Conservation (phyloP, 2,888 invertebrate species). For the Hydriomena furcata region DNA sequence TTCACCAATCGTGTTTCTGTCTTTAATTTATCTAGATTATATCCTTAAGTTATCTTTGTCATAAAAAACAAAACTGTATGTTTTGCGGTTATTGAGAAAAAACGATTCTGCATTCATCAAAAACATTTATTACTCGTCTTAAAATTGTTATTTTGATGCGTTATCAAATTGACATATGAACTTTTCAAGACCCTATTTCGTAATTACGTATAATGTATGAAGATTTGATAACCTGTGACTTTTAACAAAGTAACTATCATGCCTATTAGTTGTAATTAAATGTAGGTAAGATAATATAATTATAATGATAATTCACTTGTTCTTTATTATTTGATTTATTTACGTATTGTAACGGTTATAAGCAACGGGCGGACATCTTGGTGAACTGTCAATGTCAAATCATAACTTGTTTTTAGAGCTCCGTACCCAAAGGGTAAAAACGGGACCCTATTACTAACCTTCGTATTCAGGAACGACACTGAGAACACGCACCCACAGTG, state of each 20-base stretch:
- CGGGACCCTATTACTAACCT: too few species aligned
- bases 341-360: constrained; percentile 9
- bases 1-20: too few species aligned
- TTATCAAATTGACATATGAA: constrained; percentile 37
- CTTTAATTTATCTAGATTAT: too few species aligned
- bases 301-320: constrained; percentile 52
- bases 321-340: constrained; percentile 38
- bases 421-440: too few species aligned
- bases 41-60: too few species aligned
- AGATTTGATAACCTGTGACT: constrained; percentile 47
- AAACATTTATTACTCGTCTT: too few species aligned
- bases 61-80: too few species aligned
- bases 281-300: constrained; percentile 66
- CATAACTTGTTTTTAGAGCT: too few species aligned
- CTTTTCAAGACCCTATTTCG: constrained; percentile 29
- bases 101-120: too few species aligned
- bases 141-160: constrained; percentile 44
- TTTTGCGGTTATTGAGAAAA: too few species aligned
- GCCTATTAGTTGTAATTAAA: constrained; percentile 75
- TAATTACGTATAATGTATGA: constrained; percentile 46
- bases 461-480: too few species aligned
- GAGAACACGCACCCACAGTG: too few species aligned
- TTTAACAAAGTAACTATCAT: constrained; percentile 64
- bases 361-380: constrained; percentile 4
- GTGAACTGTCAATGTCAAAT: constrained; percentile 10